These are phyloP conservation scores for Coranthus polyacanthus DNA, from an alignment of 2,797 vertebrate genomes.

Conservation along the genomic window DNA sequence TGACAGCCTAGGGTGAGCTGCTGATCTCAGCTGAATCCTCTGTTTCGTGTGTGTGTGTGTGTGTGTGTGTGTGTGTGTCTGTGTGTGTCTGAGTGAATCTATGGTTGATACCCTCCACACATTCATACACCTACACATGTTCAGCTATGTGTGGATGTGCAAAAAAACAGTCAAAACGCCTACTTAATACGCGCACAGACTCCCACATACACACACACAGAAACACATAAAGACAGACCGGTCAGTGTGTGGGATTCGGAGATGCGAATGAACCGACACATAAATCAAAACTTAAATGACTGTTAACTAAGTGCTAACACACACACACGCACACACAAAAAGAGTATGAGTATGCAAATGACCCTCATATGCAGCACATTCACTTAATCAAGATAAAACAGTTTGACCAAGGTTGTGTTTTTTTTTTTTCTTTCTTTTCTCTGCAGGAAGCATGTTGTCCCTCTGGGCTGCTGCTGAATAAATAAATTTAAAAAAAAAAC, in stretches of 20 bases:
- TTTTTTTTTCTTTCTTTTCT: constrained; percentile 29
- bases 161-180: constrained; percentile 52
- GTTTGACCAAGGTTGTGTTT: constrained; percentile 39
- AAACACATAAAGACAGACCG: constrained; percentile 25
- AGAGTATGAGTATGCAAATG: constrained; percentile 37
- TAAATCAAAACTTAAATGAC: constrained; percentile 48
- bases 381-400: constrained; percentile 63
- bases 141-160: constrained; percentile 51
- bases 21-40: constrained; percentile 84
- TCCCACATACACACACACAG: constrained; percentile 4
- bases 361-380: constrained; percentile 21
- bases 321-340: constrained; percentile 39
- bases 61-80: constrained; percentile 24
- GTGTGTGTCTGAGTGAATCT: constrained; percentile 29
- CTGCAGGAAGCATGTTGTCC: constrained; percentile 62
- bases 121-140: constrained; percentile 61
- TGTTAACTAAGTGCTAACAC: constrained; percentile 35
- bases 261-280: constrained; percentile 28
- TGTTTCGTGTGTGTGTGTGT: constrained; percentile 51
- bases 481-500: constrained; percentile 30
- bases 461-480: constrained; percentile 59
- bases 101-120: constrained; percentile 39
- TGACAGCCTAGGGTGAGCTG: constrained; percentile 81
- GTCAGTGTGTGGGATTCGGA: constrained; percentile 17
- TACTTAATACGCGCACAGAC: constrained; percentile 14